A percentile compares a stretch with the other conserved stretches of the same genome.
Evolutionary conservation across 2,113 vertebrate genomes (phyloP).

Genomic region (Marcusenius ussheri): DNA sequence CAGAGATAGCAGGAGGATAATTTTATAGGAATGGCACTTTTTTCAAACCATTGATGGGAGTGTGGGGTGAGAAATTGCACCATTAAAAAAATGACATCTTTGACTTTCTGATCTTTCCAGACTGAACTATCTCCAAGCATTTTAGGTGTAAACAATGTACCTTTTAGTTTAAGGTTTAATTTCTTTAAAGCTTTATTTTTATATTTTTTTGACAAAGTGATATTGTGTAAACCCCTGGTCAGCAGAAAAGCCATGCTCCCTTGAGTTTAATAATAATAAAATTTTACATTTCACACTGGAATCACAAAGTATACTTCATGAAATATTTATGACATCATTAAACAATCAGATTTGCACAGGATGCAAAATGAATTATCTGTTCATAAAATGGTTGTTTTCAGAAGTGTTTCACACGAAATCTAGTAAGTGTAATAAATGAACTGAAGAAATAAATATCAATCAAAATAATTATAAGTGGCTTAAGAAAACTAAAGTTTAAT

Average conservation of each 20-base stretch:
- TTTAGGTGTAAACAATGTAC: neutral
- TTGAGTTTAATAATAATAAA: neutral
- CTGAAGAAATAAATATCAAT: constrained; percentile 1
- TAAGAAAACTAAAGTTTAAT: neutral
- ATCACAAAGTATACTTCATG: neutral
- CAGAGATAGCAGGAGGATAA: neutral
- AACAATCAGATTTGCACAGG: neutral
- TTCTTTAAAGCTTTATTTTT: neutral
- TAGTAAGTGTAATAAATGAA: neutral
- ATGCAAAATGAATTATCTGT: neutral
- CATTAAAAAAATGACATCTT: neutral
- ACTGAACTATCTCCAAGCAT: neutral
- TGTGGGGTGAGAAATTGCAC: neutral
- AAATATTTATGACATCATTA: neutral
- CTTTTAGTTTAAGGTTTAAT: neutral
- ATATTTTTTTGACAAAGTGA: neutral
- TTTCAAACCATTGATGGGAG: neutral
- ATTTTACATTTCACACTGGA: neutral
- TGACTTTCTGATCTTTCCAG: neutral
- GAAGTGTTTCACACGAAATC: neutral
- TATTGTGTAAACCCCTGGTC: neutral
- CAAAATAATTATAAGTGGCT: neutral
- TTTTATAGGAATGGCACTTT: neutral
- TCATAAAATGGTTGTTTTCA: neutral
- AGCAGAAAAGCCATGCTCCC: neutral